A percentile compares a stretch with the other conserved stretches of the same genome.
These are phyloP conservation scores for Macaria liturata DNA, from an alignment of 2,888 invertebrate genomes.

Conservation along the genomic window DNA sequence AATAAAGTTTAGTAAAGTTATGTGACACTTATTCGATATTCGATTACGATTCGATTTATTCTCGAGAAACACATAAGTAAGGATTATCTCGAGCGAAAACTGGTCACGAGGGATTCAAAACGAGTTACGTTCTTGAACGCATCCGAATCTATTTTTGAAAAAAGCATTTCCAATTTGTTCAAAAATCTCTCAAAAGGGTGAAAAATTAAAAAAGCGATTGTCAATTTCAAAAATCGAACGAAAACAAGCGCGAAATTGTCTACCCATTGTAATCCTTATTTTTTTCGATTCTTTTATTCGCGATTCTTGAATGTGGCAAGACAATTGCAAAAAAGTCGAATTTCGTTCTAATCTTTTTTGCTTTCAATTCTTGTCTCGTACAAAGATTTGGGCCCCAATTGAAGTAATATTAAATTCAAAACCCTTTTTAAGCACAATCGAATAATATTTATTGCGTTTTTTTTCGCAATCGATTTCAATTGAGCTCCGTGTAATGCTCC, in stretches of 20 bases:
- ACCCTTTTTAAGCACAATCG: slow-evolving; percentile 79
- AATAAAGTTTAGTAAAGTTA: slow-evolving; percentile 9
- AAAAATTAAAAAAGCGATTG: slow-evolving; percentile 18
- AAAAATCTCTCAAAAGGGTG: slow-evolving; percentile 10
- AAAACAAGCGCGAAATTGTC: slow-evolving; percentile 43
- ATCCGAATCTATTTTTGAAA: slow-evolving; percentile 23
- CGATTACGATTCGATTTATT: slow-evolving; percentile 35
- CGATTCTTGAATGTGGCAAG: slow-evolving; percentile 39
- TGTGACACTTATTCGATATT: slow-evolving; percentile 15
- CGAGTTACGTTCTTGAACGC: slow-evolving; percentile 23
- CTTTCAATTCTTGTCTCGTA: slow-evolving; percentile 50
- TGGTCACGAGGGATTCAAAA: slow-evolving; percentile 27
- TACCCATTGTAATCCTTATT: slow-evolving; percentile 30
- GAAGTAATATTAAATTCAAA: slow-evolving; percentile 76
- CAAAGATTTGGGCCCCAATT: slow-evolving; percentile 59
- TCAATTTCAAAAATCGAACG: slow-evolving; percentile 20
- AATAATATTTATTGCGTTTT: slow-evolving; percentile 81
- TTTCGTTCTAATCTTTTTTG: slow-evolving; percentile 54
- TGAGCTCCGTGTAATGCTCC: slow-evolving; percentile 67
- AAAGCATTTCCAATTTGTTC: slow-evolving; percentile 24
- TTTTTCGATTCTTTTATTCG: slow-evolving; percentile 6
- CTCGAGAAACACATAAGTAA: slow-evolving; percentile 42
- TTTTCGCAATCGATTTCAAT: slow-evolving; percentile 63
- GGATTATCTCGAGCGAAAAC: slow-evolving; percentile 37
- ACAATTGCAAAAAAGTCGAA: slow-evolving; percentile 48